Evolutionary conservation across 2,113 vertebrate genomes (phyloP), one percentile per base, ranked within the genome.

Genomic region (Nestor notabilis): DNA sequence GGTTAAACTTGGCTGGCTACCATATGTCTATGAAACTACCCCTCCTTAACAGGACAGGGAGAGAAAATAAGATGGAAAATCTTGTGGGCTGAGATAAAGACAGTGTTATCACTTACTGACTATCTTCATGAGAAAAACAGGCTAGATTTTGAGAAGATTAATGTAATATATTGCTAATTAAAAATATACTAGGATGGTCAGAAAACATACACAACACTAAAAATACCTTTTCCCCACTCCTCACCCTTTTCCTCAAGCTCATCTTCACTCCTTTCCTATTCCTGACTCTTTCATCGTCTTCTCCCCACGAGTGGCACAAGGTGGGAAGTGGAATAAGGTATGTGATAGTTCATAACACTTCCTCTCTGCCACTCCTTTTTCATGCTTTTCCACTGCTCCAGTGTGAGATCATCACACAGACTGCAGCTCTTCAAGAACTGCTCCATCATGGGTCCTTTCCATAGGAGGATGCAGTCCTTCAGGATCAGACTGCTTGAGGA

Each of bases 311-410:
- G 17, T 20, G 35, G 20, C 11, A n/a, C 5, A 25, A 16, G 3
- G 2, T 5, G 6, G 8, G 33, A 47, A 39, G 6, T 17, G 19
- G 25, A 68, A 58, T 0, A 0, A 14, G 4, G 17, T 0, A 3
- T 69, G 5, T 35, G 14, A 37, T 78, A 58, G 17, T 65, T 61
- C 15, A 5, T 43, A 52, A 28, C n/a, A 61, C 4, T 56, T 78
- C 3, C 29, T 31, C 17, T 77, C 58, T 77, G 20, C 12, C 9
- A 4, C 17, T 89, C 4, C 13, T 83, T 71, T 17, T 29, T 87
- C 46, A 39, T 2, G 18, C 33, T 78, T 81, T 56, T 81, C 60
- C 15, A 25, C 23, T 55, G 7, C 16, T 87, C 31, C 9, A 24
- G 4, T 9, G 6, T 43, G 4, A 18, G 2, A 3, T 82, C 18